These are phyloP conservation scores for Xiphias gladius DNA, from an alignment of 2,113 vertebrate species.

Conservation along the genomic window DNA sequence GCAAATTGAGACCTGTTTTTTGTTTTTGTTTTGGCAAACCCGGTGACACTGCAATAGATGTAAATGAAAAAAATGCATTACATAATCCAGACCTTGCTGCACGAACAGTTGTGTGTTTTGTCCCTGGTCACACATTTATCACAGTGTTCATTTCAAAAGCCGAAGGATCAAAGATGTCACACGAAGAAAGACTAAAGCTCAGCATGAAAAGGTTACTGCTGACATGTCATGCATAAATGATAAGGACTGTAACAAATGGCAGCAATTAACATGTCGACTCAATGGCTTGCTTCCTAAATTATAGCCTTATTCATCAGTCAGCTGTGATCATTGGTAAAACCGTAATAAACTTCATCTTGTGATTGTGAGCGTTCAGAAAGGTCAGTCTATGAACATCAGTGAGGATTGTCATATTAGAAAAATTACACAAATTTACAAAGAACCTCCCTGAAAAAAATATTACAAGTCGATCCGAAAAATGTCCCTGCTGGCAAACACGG, in stretches of 20 bases:
- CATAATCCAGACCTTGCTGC: constrained; percentile 33
- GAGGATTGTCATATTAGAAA: constrained; percentile 70
- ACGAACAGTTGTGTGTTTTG: constrained; percentile 24
- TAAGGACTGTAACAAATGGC: constrained; percentile 68
- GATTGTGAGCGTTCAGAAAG: constrained; percentile 60
- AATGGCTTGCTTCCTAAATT: constrained; percentile 84
- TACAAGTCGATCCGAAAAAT: constrained; percentile 57
- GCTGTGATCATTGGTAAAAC: constrained; percentile 72
- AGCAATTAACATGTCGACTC: constrained; percentile 78
- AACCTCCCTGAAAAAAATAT: constrained; percentile 68
- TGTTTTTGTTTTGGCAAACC: constrained; percentile 4
- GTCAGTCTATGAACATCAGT: constrained; percentile 57
- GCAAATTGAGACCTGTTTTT: constrained; percentile 15
- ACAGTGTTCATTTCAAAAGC: constrained; percentile 81
- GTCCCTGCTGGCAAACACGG: constrained; percentile 60
- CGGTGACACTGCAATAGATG: background rate
- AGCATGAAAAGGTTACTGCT: constrained; percentile 69
- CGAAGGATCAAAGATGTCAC: constrained; percentile 56
- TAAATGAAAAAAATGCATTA: constrained; percentile 10
- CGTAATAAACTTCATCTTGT: constrained; percentile 59
- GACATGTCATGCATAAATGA: constrained; percentile 81
- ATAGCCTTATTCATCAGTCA: constrained; percentile 77
- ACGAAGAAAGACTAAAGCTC: constrained; percentile 61
- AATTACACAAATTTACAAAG: constrained; percentile 79
- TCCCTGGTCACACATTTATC: constrained; percentile 71